Percentiles rank a stretch among this genome's conserved stretches.
phyloP scores from a whole-genome alignment of 64 coral and sea anemone genomes.

The Actinia tenebrosa region DNA sequence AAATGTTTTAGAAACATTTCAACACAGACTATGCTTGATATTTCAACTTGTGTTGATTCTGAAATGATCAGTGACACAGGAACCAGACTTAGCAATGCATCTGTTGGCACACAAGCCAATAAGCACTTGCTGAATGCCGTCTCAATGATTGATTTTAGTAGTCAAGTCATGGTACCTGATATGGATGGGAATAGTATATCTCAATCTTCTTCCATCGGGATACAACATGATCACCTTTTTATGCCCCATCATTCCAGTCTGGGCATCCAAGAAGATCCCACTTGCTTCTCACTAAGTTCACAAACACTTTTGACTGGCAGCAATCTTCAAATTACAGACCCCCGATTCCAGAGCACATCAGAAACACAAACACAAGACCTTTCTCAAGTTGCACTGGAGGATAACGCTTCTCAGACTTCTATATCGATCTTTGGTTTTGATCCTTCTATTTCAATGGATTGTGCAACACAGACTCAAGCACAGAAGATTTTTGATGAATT shows the following conservation, averaged over 20 bases:
- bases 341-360: conserved; percentile 61
- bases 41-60: background rate
- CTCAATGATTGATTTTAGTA: conserved; percentile 12
- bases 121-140: background rate
- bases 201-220: conserved; percentile 11
- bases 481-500: conserved; percentile 71
- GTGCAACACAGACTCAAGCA: conserved; percentile 80
- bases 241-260: background rate
- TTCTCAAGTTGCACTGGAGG: conserved; percentile 60
- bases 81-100: conserved; percentile 25
- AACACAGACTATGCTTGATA: background rate
- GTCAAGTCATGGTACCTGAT: conserved; percentile 8
- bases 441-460: conserved; percentile 60
- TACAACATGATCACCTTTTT: background rate
- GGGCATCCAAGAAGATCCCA: background rate
- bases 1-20: background rate
- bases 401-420: conserved; percentile 92
- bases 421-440: conserved; percentile 86
- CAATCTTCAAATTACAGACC: conserved; percentile 44
- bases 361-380: conserved; percentile 73
- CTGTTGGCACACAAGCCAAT: conserved; percentile 51
- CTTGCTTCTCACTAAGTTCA: background rate
- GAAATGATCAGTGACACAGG: background rate
- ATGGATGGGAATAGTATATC: background rate
- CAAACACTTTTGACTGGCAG: conserved; percentile 53